Percentiles rank a stretch among this genome's conserved stretches.
Evolutionary conservation across 1,140 invertebrate species (phyloP).

Genomic region (Drosophila aff.): DNA sequence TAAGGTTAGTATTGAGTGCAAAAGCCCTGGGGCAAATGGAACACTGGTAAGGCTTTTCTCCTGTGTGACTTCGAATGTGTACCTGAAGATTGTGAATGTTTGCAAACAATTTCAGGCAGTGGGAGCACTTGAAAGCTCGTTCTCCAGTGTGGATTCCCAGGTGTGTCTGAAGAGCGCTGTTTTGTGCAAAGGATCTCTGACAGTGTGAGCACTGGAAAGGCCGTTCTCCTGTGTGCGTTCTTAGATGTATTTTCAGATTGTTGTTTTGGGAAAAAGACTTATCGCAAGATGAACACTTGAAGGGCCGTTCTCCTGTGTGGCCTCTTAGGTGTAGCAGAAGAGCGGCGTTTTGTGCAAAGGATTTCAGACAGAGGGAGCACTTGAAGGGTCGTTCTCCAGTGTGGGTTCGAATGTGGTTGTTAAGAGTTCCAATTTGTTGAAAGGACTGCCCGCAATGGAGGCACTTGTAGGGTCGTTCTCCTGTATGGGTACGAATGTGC

Average conservation of each 20-base stretch:
- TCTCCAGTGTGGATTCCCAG: background rate
- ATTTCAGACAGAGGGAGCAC: background rate
- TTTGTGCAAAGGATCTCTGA: background rate
- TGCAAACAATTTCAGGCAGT: background rate
- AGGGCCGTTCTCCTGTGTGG: background rate
- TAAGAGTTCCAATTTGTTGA: background rate
- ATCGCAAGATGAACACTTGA: background rate
- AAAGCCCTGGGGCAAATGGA: background rate
- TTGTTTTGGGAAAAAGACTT: background rate
- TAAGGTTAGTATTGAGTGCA: background rate
- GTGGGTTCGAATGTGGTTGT: background rate
- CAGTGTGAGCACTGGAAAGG: background rate
- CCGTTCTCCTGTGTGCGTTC: background rate
- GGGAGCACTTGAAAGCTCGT: background rate
- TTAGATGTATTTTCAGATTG: background rate
- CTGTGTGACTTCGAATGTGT: background rate
- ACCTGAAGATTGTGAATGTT: background rate
- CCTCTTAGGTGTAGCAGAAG: background rate
- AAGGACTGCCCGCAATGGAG: background rate
- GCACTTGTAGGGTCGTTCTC: background rate
- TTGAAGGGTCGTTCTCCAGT: background rate
- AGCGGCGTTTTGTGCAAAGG: background rate
- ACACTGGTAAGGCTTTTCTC: background rate
- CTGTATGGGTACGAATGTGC: constrained; percentile 1
- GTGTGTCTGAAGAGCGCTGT: background rate